phyloP scores from a whole-genome alignment of 2,797 vertebrate species.

The Acomys russatus region DNA sequence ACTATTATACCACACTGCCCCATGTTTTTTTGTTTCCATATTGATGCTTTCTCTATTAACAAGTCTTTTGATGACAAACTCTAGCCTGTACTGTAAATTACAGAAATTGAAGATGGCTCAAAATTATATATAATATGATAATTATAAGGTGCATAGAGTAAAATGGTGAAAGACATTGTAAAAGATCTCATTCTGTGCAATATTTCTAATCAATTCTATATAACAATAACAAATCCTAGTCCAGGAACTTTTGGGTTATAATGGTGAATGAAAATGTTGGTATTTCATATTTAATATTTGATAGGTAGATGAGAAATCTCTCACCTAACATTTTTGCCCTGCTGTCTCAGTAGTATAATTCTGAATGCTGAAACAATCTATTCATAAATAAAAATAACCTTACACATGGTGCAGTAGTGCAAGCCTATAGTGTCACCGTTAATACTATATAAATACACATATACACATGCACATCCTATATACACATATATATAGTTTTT shows the following conservation, averaged over 20 bases:
- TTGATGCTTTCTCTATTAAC: neutral
- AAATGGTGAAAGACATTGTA: neutral
- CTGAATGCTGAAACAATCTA: neutral
- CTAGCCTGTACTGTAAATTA: neutral
- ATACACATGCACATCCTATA: no score
- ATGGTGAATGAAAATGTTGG: neutral
- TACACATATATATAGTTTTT: no score
- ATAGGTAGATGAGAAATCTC: neutral
- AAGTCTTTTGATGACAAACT: neutral
- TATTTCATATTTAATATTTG: neutral
- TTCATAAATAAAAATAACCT: neutral
- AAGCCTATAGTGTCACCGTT: neutral
- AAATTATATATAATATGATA: neutral
- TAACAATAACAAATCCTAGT: neutral
- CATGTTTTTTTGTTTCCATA: conserved; percentile 28
- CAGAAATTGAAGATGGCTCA: neutral
- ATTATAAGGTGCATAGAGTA: neutral
- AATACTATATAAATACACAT: neutral
- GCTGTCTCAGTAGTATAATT: neutral
- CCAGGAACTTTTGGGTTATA: neutral
- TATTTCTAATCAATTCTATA: neutral
- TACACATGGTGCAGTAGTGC: neutral
- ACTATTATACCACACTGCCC: conserved; percentile 4
- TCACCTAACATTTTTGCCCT: neutral
- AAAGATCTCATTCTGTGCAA: neutral